phyloP scores from a whole-genome alignment of 2,113 vertebrate genomes.

The Sebastes fasciatus region DNA sequence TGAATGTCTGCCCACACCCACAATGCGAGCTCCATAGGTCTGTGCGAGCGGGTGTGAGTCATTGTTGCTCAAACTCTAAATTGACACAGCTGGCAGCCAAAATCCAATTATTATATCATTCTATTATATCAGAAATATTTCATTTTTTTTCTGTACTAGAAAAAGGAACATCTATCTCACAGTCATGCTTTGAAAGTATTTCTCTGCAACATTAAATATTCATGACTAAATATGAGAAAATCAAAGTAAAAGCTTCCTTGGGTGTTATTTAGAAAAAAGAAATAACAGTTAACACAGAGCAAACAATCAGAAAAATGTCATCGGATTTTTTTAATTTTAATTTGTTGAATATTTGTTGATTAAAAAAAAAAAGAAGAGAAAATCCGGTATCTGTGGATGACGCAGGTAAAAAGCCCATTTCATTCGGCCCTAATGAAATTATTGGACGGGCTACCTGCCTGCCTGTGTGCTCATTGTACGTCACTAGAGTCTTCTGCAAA shows the following conservation, averaged over 20 bases:
- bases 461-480: too few species aligned
- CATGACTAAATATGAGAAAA: background rate
- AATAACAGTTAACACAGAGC: background rate
- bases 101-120: constrained; percentile 48
- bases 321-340: background rate
- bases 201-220: constrained; percentile 5
- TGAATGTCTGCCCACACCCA: constrained; percentile 61
- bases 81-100: constrained; percentile 47
- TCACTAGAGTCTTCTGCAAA: too few species aligned
- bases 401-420: too few species aligned
- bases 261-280: background rate
- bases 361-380: too few species aligned
- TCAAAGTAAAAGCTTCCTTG: background rate
- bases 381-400: too few species aligned
- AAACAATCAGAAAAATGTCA: background rate
- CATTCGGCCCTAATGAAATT: too few species aligned
- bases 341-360: background rate
- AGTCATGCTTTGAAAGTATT: background rate
- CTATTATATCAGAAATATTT: constrained; percentile 26
- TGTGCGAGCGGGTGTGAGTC: constrained; percentile 33
- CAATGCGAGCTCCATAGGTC: constrained; percentile 41
- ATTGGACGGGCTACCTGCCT: too few species aligned
- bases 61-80: constrained; percentile 46
- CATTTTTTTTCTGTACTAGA: background rate
- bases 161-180: constrained; percentile 13